These are phyloP conservation scores for Polydrusus pterygomalis DNA, from an alignment of 2,888 invertebrate species.

Conservation along the genomic window DNA sequence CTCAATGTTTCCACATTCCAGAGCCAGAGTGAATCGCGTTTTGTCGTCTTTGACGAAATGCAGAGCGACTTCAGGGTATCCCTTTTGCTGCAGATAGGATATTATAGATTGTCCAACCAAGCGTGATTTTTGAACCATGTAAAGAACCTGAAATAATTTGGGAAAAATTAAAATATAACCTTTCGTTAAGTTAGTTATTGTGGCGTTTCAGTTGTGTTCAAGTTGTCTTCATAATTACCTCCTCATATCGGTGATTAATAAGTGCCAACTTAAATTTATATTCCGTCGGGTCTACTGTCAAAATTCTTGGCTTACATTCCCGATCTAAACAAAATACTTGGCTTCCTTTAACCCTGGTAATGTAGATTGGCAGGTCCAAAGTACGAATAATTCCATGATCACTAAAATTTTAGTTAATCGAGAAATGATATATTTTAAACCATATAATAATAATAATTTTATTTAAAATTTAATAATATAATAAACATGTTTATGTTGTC, in stretches of 20 bases:
- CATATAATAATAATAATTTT: neutral
- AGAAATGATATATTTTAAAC: too few species aligned
- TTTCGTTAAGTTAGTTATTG: too few species aligned
- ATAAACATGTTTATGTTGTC: too few species aligned
- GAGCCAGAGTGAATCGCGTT: conserved; percentile 94
- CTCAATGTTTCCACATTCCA: conserved; percentile 99
- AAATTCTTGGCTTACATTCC: conserved; percentile 91
- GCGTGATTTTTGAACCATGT: conserved; percentile 96
- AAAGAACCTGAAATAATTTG: conserved; percentile 77
- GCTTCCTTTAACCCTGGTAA: conserved; percentile 92
- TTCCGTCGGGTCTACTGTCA: conserved; percentile 97
- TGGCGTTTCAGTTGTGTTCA: too few species aligned
- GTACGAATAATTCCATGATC: conserved; percentile 99
- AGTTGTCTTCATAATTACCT: too few species aligned
- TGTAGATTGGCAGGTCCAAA: conserved; percentile 96
- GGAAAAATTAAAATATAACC: neutral
- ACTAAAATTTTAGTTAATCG: too few species aligned
- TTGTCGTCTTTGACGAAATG: conserved; percentile 99
- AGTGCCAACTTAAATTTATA: conserved; percentile 98
- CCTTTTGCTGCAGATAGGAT: conserved; percentile 97
- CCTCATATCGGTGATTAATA: conserved; percentile 96
- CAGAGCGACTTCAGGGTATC: conserved; percentile 97
- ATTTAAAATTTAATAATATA: too few species aligned
- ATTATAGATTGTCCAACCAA: conserved; percentile 99
- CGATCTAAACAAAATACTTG: conserved; percentile 96